Base-by-base conservation (phyloP, 2,797 vertebrate species). In the Lithobates pipiens region DNA sequence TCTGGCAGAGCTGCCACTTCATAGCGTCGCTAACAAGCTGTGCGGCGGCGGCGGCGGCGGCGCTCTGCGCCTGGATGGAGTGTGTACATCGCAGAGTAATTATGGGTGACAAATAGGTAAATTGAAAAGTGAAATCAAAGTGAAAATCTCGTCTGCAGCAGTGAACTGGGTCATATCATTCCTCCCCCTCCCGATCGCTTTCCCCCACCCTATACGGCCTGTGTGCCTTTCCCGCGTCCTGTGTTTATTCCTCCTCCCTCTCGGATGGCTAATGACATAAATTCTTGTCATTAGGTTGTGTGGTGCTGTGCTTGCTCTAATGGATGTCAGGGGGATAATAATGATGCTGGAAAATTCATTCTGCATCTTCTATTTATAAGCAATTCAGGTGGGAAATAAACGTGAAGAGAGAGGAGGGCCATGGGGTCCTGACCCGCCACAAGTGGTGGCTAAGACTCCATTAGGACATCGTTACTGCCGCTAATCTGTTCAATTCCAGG, bases 361-460 rank as follows among this genome's bases (percentile, higher is more conserved):
- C 94, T 92, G 93, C 94, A 94, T 94, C 93, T 94, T 93, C 95
- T 95, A 95, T 95, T 95, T 95, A 95, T 95, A 95, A 95, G 92
- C 93, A 91, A 92, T 93, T 95, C 94, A 95, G 94, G 94, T 95
- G 94, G 94, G 93, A 95, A 95, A 95, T 93, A 94, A 94, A 91
- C 92, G 93, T 92, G 92, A 91, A 91, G 92, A 91, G 90, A 87
- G 83, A 77, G 87, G 81, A 86, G 81, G 75, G 81, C 39, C 84
- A 78, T 80, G 88, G 89, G 90, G 80, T 81, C 77, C 39, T 46
- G 73, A 67, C 65, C 84, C 25, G 21, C 73, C 67, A 72, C 67
- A 86, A 86, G 85, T 82, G 80, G 44, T 16, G 21, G 74, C 29
- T 77, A 71, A 72, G 68, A 86, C 85, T 82, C 80, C 79, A 86